Conservation (phyloP, 1,140 invertebrate species). For the Anthonomus grandis region DNA sequence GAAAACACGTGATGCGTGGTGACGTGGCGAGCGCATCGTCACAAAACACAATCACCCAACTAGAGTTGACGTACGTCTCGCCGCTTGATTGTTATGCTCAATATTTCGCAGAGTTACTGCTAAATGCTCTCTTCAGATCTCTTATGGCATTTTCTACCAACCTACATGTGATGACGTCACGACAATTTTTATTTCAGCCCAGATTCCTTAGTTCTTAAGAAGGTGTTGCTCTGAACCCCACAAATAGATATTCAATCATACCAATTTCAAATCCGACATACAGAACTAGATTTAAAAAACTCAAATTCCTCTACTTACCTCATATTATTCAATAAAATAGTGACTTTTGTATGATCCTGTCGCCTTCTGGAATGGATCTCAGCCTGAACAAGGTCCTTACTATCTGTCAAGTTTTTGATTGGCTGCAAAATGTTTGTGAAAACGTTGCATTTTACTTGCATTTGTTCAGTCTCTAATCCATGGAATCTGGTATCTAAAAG, state of each 20-base stretch:
- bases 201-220: not conserved
- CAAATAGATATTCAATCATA: no score
- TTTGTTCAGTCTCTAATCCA: constrained; percentile 64
- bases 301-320: constrained; percentile 26
- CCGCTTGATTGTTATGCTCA: no score
- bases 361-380: constrained; percentile 79
- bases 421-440: constrained; percentile 89
- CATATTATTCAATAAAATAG: constrained; percentile 93
- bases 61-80: no score
- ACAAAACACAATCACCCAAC: no score
- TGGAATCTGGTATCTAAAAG: constrained; percentile 43
- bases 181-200: not conserved
- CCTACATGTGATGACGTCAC: no score
- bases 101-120: no score
- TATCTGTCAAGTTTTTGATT: constrained; percentile 50
- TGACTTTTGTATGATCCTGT: constrained; percentile 73
- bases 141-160: no score
- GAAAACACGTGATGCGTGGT: no score
- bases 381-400: constrained; percentile 69
- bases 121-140: no score
- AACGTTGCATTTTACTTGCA: constrained; percentile 74
- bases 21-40: no score
- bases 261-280: no score
- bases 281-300: not conserved
- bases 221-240: no score